Base-by-base conservation (phyloP, 2,797 vertebrate species). In the Scleropages formosus region DNA sequence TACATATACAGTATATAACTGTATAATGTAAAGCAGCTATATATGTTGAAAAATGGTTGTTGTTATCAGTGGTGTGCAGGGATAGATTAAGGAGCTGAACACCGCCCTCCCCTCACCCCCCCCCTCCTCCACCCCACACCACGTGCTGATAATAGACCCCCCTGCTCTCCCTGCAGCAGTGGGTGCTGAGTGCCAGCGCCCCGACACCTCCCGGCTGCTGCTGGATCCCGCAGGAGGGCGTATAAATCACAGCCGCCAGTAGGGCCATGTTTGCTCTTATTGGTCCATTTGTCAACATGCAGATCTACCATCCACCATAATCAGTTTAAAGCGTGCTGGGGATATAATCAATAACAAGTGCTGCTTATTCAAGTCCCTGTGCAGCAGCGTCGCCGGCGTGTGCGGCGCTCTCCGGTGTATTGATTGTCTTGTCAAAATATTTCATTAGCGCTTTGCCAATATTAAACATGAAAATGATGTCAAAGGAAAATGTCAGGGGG, bases 401-500 rank as follows among this genome's bases (percentile, higher is more conserved):
- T 76, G 75, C 79, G 81, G 63, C 75, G 81, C 82, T 79, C 73
- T 72, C 73, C 66, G 26, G 60, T 73, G 80, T 79, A 84, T 18
- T 73, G 81, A 82, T 73, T 31, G 78, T 83, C 78, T 84, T 83
- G 80, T 80, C 77, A 65, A 39, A 51, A 73, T 82, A 77, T 85
- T 84, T 85, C 81, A 79, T 89, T 88, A 87, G 78, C 86, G 78
- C 85, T 90, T 91, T 75, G 84, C 80, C 80, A 78, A 86, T 90
- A 87, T 91, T 91, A 90, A 89, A 91, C 86, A 89, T 88, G 87
- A 89, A 91, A 91, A 89, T 92, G 1, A 64, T 90, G 88, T 92
- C 87, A 90, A 91, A 90, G 88, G 90, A 91, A 92, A 92, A 91
- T 90, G 90, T 92, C 89, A 89, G 81, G 83, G 86, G 90, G 84